A percentile compares a stretch with the other conserved stretches of the same genome.
These are phyloP conservation scores for Pelodytes ibericus DNA, from an alignment of 2,797 vertebrate species.

Conservation along the genomic window DNA sequence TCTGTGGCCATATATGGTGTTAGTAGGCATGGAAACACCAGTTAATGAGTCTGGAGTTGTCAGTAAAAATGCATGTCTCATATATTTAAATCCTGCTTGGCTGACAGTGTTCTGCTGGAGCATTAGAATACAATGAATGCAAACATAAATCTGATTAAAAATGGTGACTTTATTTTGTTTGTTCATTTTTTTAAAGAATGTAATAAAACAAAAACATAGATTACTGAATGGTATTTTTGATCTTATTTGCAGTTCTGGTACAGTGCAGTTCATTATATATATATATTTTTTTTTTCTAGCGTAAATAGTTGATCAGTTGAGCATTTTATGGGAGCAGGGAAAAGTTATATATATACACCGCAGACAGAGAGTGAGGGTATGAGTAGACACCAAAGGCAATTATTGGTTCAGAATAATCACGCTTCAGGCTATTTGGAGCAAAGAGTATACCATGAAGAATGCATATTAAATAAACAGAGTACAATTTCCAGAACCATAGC, in stretches of 20 bases:
- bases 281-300: background rate
- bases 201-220: conserved; percentile 20
- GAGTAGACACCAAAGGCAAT: background rate
- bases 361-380: background rate
- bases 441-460: background rate
- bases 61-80: conserved; percentile 42
- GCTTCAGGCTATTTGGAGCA: background rate
- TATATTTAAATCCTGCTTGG: conserved; percentile 35
- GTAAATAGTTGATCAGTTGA: background rate
- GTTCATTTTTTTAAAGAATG: conserved; percentile 17
- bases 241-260: conserved; percentile 6
- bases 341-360: background rate
- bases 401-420: background rate
- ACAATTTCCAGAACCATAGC: background rate
- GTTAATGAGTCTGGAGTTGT: conserved; percentile 48
- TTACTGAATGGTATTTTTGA: conserved; percentile 22
- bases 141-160: conserved; percentile 7
- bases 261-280: background rate
- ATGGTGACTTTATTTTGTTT: conserved; percentile 18
- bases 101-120: conserved; percentile 12
- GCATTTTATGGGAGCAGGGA: background rate
- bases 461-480: background rate
- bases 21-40: conserved; percentile 35
- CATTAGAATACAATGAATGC: conserved; percentile 16
- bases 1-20: conserved; percentile 40